phyloP scores from a whole-genome alignment of 2,797 vertebrate species.

The Florisuga fusca region DNA sequence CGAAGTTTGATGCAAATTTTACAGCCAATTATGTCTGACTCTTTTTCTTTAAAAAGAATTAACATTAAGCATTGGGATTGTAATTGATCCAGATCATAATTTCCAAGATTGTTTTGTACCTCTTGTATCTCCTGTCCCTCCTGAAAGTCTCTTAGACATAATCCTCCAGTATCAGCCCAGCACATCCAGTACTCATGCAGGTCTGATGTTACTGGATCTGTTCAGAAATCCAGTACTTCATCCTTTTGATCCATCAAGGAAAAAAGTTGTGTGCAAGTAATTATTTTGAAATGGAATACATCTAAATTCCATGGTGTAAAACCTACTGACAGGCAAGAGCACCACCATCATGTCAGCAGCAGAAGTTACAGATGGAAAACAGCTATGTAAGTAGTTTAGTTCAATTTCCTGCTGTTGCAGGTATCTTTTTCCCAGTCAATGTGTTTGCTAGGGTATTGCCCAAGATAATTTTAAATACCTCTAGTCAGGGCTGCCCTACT shows the following conservation, averaged over 20 bases:
- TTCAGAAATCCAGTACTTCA: not conserved
- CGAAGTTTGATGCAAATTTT: not conserved
- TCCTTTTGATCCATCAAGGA: not conserved
- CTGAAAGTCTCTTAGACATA: not conserved
- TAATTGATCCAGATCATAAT: not conserved
- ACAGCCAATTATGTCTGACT: not conserved
- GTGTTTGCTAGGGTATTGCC: not conserved
- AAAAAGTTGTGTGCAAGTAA: not conserved
- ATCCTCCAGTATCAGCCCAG: not conserved
- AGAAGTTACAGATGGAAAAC: not conserved
- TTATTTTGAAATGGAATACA: not conserved
- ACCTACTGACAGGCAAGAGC: not conserved
- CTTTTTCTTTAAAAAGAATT: not conserved
- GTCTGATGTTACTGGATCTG: not conserved
- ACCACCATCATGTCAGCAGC: not conserved
- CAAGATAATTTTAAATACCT: not conserved
- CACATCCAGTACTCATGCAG: not conserved
- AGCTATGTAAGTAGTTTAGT: not conserved
- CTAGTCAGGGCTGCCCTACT: not conserved
- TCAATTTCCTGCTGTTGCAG: not conserved
- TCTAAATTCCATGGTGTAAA: not conserved
- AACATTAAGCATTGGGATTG: not conserved
- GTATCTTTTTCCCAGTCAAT: not conserved
- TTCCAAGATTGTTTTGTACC: not conserved
- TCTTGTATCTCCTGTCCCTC: not conserved